Evolutionary conservation across 2,888 invertebrate genomes (phyloP), one percentile per base, ranked within the genome.

Genomic region (Furcula furcula): DNA sequence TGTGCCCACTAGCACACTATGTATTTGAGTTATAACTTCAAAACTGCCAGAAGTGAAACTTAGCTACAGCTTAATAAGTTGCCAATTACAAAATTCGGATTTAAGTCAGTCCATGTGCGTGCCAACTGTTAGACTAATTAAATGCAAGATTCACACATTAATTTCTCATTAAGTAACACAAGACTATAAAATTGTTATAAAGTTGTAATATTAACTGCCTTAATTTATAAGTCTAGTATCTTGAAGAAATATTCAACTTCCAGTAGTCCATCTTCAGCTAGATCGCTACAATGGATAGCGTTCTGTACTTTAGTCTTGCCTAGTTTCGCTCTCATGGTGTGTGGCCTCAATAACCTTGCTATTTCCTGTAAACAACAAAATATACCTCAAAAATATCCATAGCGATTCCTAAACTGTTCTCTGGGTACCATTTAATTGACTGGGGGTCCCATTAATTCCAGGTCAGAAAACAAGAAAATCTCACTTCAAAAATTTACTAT

Each of bases 271-370:
- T 98, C 98, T 70, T 97, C 97, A 0, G 94, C 91, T 36, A 98
- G 88, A 88, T 98, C 98, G 12, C 98, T 98, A 71, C 98, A 98
- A 75, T 98, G 98, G 4, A 98, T 89, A 3, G 95, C 97, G 82
- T 98, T 98, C 66, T 93, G 91, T 12, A 96, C 92, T 82, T 94
- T 96, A 23, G 92, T 93, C 23, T 90, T 91, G 0, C 98, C 98
- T 78, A 94, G 95, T 62, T 92, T 92, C 1, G 97, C 97, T 57
- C 98, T 90, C 23, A 98, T 73, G 0, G 97, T 95, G 49, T 94
- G 88, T 0, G 98, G 97, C 9, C 97, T 91, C 32, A 98, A 84
- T 49, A 96, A 92, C 55, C 94, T 91, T 0, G 96, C 97, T 39
- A 97, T 93, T 72, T 97, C 96, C 95, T 95, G 69, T n/a, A 71